Evolutionary conservation across 2,113 vertebrate species (phyloP), one percentile per base, ranked within the genome.

Genomic region (Canis aureus): DNA sequence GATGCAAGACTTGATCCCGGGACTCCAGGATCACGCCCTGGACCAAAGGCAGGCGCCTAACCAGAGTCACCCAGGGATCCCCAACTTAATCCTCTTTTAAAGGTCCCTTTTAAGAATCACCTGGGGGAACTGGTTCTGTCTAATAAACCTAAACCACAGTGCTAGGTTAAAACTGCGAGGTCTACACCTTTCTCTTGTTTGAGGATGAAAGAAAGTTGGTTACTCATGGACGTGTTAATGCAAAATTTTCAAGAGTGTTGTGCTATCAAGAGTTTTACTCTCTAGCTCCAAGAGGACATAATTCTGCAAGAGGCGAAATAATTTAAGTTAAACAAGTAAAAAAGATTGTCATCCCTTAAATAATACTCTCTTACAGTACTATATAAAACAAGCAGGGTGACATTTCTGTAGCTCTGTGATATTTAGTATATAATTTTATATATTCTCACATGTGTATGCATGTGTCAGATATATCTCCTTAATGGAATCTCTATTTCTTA

Each of bases 341-440:
- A 88, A 94, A 60, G 43, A 23, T 27, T 93, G 55, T 86, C 57
- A 76, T 71, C 11, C 83, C 86, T 94, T 97, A 91, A 76, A 74
- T 67, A 91, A 74, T 86, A 71, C 60, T 74, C 35, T 89, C 49
- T 80, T 95, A 95, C 32, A 90, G 51, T 59, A 94, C 80, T 79
- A 51, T 49, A 79, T 74, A 89, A 74, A 94, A 19, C 76, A 91
- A 94, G 16, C 51, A 78, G 13, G 59, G 43, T 66, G 38, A 51
- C 83, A 67, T 73, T 94, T 85, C 51, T 91, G 23, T 91, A 93
- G 23, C 66, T 69, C 51, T 94, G 25, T 71, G 80, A 90, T 80
- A 88, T 95, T 96, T 94, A 92, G n/a, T 87, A n/a, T 76, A 49
- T 69, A 82, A 38, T 91, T 96, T 38, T 20, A n/a, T 49, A 22